Evolutionary conservation across 2,888 invertebrate species (phyloP), one percentile per base, ranked within the genome.

Genomic region (Idaea biselata): DNA sequence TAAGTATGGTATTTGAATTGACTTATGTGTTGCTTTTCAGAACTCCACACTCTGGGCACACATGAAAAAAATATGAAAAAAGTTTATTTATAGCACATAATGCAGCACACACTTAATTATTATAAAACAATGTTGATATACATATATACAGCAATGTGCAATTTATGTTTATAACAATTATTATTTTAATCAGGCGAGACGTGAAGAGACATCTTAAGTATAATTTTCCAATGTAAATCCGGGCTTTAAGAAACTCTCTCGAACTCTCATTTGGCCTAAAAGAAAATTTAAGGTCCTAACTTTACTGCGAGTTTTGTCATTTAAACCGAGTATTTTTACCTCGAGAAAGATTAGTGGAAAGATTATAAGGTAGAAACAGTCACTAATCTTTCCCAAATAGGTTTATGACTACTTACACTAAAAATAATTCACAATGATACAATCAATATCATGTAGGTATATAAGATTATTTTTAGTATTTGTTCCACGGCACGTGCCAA

Each of bases 201-300:
- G 25, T 44, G 44, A 44, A 44, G 44, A 7, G 44, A 44, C 44
- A 44, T 44, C 81, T 88, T 84, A 81, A 78, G 82, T 82, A 84
- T 86, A 86, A 87, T 89, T 87, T 86, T 81, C 81, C 78, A 75
- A 77, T 79, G 84, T 82, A 84, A 87, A 84, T 84, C 84, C 82
- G 72, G 79, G 83, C 78, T 85, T 84, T 82, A 76, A 79, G 75
- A 73, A 80, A 76, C 71, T 82, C 77, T 82, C 82, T 77, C 79
- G 78, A 83, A 84, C 81, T 81, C 82, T 73, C 73, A 71, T 73
- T 70, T 66, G 73, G 74, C 75, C 73, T 76, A 73, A 77, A 79
- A 79, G 80, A 79, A 84, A 83, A 79, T 84, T 80, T 80, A 79
- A 79, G 66, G 73, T 56, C 18, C 14, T 56, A 56, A 56, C 14